A percentile compares a stretch with the other conserved stretches of the same genome.
phyloP scores from a whole-genome alignment of 2,797 vertebrate genomes.

The Mormyrus proboscirostris region DNA sequence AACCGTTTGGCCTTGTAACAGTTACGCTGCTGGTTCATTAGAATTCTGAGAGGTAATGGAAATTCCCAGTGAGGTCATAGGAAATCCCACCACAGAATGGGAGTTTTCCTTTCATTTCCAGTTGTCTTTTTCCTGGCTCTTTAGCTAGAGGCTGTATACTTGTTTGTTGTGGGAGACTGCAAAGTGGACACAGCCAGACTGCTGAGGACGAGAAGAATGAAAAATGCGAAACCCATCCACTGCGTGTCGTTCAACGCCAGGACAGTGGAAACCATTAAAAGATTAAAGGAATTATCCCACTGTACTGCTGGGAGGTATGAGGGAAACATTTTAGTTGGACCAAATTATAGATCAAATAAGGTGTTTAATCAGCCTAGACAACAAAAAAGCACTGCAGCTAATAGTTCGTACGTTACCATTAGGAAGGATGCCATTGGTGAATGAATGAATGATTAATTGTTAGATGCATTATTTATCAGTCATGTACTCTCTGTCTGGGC shows the following conservation, averaged over 20 bases:
- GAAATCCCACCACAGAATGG: background rate
- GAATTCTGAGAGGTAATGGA: background rate
- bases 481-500: background rate
- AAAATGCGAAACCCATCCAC: conserved; percentile 50
- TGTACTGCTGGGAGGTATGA: conserved; percentile 59
- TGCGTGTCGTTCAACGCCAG: conserved; percentile 65
- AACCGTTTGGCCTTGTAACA: background rate
- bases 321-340: conserved; percentile 11
- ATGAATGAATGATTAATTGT: background rate
- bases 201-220: conserved; percentile 43
- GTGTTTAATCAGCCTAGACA: background rate
- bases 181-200: conserved; percentile 44
- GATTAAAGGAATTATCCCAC: conserved; percentile 58
- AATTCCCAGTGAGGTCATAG: background rate
- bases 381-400: background rate
- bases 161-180: conserved; percentile 62
- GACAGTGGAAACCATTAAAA: conserved; percentile 50
- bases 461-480: background rate
- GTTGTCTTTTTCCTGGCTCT: conserved; percentile 13
- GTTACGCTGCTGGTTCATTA: background rate
- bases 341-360: background rate
- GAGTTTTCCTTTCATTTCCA: background rate
- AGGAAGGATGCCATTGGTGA: background rate
- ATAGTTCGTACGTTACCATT: background rate
- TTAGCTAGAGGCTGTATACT: conserved; percentile 66